These are phyloP conservation scores for Autographa pulchrina DNA, from an alignment of 2,888 invertebrate genomes.

Conservation along the genomic window DNA sequence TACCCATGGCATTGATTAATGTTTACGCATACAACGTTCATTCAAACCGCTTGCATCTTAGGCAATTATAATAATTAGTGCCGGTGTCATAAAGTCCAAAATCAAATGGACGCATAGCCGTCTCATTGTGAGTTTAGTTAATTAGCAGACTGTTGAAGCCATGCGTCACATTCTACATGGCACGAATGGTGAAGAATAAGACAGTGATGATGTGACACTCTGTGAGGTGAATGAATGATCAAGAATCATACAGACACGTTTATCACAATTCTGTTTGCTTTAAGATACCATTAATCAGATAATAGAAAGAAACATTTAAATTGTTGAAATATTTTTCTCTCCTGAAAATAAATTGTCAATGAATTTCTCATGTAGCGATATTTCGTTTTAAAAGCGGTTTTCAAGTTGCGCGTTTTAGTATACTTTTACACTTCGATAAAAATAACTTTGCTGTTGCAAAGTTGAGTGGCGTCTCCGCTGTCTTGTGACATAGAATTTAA, in stretches of 20 bases:
- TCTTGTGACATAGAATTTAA: conserved; percentile 33
- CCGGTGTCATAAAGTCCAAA: conserved; percentile 69
- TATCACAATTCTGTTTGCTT: conserved; percentile 56
- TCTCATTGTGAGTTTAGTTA: conserved; percentile 77
- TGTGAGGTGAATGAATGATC: conserved; percentile 78
- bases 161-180: conserved; percentile 75
- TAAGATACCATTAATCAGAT: conserved; percentile 30
- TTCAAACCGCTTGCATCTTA: conserved; percentile 68
- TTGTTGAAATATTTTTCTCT: neutral
- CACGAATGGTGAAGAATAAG: conserved; percentile 65
- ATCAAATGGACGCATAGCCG: conserved; percentile 56
- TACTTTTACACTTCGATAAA: conserved; percentile 63
- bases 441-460: conserved; percentile 63
- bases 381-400: conserved; percentile 62
- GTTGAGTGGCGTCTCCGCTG: conserved; percentile 34
- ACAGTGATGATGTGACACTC: conserved; percentile 64
- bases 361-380: conserved; percentile 13
- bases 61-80: conserved; percentile 67
- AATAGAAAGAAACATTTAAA: conserved; percentile 9
- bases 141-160: conserved; percentile 80
- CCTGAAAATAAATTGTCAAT: conserved; percentile 3
- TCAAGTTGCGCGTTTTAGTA: conserved; percentile 61
- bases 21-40: conserved; percentile 84
- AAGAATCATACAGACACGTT: conserved; percentile 66
- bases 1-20: conserved; percentile 86